Conservation (phyloP, 1,140 invertebrate species). For the Dendroctonus ponderosae region DNA sequence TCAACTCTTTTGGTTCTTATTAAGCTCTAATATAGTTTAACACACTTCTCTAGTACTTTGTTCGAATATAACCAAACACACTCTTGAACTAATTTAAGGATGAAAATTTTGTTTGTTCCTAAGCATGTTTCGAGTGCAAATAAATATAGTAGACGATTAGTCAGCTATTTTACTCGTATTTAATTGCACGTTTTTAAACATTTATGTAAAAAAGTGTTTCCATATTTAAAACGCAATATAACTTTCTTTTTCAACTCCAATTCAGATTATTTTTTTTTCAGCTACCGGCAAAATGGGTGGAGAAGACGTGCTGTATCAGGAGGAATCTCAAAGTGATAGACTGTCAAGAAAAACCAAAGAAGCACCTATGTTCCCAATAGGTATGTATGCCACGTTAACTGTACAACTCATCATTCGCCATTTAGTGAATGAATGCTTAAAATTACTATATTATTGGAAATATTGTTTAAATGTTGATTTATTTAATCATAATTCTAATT, state of each 20-base stretch:
- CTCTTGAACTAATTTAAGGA: too few relatives aligned
- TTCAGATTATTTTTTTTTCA: constrained; percentile 3
- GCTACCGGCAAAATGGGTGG: constrained; percentile 21
- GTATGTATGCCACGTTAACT: constrained; percentile 49
- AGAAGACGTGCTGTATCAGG: constrained; percentile 32
- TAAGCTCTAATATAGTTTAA: too few relatives aligned
- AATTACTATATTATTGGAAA: background rate
- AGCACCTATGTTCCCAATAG: constrained; percentile 65
- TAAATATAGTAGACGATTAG: too few relatives aligned
- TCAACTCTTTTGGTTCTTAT: too few relatives aligned
- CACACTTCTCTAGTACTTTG: too few relatives aligned
- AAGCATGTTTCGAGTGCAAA: too few relatives aligned
- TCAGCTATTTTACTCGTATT: too few relatives aligned
- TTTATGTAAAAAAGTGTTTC: too few relatives aligned
- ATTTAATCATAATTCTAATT: background rate
- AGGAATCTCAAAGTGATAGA: constrained; percentile 56
- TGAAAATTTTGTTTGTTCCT: too few relatives aligned
- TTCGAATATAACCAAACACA: too few relatives aligned
- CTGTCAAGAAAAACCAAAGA: constrained; percentile 65
- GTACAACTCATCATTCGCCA: background rate
- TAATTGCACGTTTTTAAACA: too few relatives aligned
- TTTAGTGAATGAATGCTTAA: background rate
- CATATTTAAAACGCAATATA: too few relatives aligned
- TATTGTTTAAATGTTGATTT: background rate
- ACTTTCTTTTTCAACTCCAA: background rate